phyloP scores from a whole-genome alignment of 1,140 invertebrate genomes.

The Drosophila tsacasi region DNA sequence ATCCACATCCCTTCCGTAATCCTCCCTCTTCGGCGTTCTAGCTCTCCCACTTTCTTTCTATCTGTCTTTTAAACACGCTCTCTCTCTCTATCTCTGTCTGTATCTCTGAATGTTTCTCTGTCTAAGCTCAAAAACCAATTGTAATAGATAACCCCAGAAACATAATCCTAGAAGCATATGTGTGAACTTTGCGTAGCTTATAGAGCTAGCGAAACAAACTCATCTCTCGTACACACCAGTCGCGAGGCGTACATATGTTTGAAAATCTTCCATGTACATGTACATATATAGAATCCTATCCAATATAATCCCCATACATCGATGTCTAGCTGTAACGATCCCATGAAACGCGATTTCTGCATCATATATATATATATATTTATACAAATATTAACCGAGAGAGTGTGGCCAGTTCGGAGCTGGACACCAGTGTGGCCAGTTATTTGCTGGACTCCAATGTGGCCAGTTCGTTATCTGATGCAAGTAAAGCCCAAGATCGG shows the following conservation, averaged over 20 bases:
- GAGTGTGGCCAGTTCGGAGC: constrained; percentile 4
- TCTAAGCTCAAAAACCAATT: constrained; percentile 36
- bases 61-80: constrained; percentile 34
- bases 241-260: constrained; percentile 6
- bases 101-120: constrained; percentile 47
- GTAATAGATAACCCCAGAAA: constrained; percentile 15
- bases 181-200: constrained; percentile 28
- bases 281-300: constrained; percentile 19
- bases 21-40: constrained; percentile 36
- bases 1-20: constrained; percentile 20
- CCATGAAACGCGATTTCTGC: constrained; percentile 5
- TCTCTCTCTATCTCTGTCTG: constrained; percentile 44
- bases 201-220: constrained; percentile 22
- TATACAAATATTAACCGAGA: not conserved
- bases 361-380: not conserved
- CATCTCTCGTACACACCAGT: constrained; percentile 19
- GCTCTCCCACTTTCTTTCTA: constrained; percentile 44
- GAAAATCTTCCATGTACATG: constrained; percentile 29
- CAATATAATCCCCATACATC: constrained; percentile 31
- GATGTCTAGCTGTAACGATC: constrained; percentile 46
- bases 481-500: not conserved
- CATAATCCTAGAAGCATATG: constrained; percentile 25
- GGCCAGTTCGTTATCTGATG: not conserved
- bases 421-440: constrained; percentile 4
- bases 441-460: not conserved